Percentiles rank a stretch among this genome's conserved stretches.
Conservation (phyloP, 2,797 vertebrate genomes). For the Psittacula echo region DNA sequence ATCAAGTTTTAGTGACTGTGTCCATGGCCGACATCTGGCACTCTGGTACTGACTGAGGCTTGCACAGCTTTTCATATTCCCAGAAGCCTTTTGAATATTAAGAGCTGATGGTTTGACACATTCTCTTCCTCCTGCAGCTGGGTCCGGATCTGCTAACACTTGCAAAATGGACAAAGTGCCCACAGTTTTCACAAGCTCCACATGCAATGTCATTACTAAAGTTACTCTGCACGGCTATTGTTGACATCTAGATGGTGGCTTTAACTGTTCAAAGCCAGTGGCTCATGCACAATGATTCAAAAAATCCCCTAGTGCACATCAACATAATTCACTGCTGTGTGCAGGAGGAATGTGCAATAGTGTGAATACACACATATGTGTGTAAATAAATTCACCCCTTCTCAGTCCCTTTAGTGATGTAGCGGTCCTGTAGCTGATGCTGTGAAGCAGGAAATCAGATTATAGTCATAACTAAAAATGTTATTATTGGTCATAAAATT, state of each 20-base stretch:
- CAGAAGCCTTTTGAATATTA: conserved; percentile 1
- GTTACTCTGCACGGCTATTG: neutral
- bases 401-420: neutral
- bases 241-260: neutral
- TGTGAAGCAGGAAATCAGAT: conserved; percentile 31
- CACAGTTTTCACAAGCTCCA: neutral
- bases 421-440: neutral
- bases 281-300: neutral
- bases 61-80: neutral
- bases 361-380: rapidly evolving
- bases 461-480: conserved; percentile 33
- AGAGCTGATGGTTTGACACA: neutral
- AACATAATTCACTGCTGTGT: neutral
- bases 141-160: neutral
- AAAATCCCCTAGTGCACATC: neutral
- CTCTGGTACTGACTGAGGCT: neutral
- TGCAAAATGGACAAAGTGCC: neutral
- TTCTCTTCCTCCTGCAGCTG: neutral
- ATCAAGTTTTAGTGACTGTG: neutral
- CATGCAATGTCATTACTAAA: neutral
- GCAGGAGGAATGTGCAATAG: neutral
- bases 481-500: conserved; percentile 56
- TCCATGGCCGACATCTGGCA: neutral
- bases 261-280: neutral
- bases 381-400: neutral